Evolutionary conservation across 2,888 invertebrate species (phyloP), one percentile per base, ranked within the genome.

Genomic region (Drosophila ochracea): DNA sequence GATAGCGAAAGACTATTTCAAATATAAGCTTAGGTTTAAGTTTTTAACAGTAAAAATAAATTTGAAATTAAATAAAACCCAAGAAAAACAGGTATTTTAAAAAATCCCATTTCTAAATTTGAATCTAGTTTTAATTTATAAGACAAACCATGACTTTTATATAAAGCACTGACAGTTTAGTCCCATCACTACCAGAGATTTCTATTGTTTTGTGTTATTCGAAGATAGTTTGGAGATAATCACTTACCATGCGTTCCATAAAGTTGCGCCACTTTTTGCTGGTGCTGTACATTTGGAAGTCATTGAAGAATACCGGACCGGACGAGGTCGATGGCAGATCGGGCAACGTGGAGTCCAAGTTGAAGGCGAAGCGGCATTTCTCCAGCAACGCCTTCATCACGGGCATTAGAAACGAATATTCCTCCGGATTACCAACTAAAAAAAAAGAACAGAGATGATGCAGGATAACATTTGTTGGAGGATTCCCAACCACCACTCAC

Each of bases 341-440:
- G 0, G 94, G 94, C 47, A 94, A 75, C 57, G 94, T 92, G 16
- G 85, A 76, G 43, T 92, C 91, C 68, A 94, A 81, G 72, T 92
- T 92, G 63, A 94, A 93, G 31, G 92, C 89, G 11, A 73, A 65
- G 25, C 92, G 91, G 50, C 93, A 92, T 88, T 95, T 95, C 72
- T 95, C 95, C 52, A 95, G 91, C 47, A 95, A 89, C 0, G 95
- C 95, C 89, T 95, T 95, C 93, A 95, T 93, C 19, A 95, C 94
- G 1, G 95, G 95, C 91, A 95, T 94, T 31, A 95, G 90, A 84
- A 95, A 95, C 4, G 95, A 94, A 89, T 95, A 95, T 80, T 95
- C 95, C 78, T 95, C 95, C 11, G 94, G 93, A 76, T 94, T 94
- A 16, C 93, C 93, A 83, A 92, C 94, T 94, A 82, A 81, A 35